Evolutionary conservation across 2,797 vertebrate species (phyloP).

Genomic region (Sphenopsis melanotis): DNA sequence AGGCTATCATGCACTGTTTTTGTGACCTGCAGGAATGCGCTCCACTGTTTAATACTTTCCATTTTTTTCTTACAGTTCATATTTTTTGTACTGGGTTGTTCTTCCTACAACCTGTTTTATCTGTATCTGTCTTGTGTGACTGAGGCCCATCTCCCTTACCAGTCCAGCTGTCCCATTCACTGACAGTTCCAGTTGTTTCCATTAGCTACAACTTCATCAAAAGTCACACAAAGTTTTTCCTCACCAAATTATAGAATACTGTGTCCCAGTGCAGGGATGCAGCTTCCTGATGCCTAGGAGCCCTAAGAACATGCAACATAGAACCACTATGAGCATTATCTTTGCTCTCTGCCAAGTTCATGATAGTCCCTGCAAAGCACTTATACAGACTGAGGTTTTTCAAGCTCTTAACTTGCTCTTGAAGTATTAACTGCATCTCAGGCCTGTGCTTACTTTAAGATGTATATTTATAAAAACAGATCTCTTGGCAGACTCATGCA

Average conservation of each 20-base stretch:
- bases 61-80: neutral
- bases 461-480: neutral
- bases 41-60: neutral
- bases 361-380: neutral
- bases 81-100: neutral
- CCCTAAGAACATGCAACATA: neutral
- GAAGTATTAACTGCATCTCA: neutral
- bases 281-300: neutral
- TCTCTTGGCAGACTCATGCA: neutral
- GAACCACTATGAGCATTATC: neutral
- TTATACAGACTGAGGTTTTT: neutral
- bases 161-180: neutral
- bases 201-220: neutral
- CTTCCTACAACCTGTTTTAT: neutral
- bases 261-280: neutral
- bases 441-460: neutral
- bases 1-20: neutral
- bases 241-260: neutral
- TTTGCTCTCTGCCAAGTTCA: neutral
- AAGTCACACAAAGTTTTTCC: neutral
- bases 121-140: neutral
- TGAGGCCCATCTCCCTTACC: neutral
- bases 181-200: neutral
- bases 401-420: neutral
- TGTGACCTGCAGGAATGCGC: neutral